phyloP scores from a whole-genome alignment of 1,140 invertebrate species.

The Steinernema feltiae region DNA sequence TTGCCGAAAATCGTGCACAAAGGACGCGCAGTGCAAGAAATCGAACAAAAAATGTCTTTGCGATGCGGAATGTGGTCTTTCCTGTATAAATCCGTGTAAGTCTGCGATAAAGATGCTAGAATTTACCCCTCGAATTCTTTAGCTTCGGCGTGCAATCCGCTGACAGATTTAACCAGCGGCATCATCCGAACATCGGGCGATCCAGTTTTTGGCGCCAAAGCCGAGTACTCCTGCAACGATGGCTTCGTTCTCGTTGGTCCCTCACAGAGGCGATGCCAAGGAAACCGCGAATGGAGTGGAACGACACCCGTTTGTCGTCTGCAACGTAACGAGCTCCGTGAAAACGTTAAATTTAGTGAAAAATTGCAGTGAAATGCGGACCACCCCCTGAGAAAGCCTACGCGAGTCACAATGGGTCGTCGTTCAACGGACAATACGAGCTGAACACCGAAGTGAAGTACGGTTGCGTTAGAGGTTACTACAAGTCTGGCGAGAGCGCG shows the following conservation, averaged over 20 bases:
- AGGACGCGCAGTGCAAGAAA: conserved; percentile 90
- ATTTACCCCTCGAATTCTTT: conserved; percentile 12
- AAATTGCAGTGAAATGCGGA: conserved; percentile 72
- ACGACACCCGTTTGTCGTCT: conserved; percentile 57
- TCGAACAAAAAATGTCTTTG: conserved; percentile 92
- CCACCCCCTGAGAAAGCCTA: conserved; percentile 78
- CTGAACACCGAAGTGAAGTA: conserved; percentile 72
- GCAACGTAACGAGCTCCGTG: conserved; percentile 43
- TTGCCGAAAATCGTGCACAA: conserved; percentile 83
- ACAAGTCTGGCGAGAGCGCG: conserved; percentile 60
- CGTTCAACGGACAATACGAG: conserved; percentile 60
- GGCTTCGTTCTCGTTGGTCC: conserved; percentile 60
- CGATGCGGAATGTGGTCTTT: conserved; percentile 89
- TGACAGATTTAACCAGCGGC: conserved; percentile 50
- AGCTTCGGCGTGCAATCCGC: conserved; percentile 48
- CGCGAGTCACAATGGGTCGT: conserved; percentile 75
- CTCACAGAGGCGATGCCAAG: conserved; percentile 59
- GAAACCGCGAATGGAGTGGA: conserved; percentile 60
- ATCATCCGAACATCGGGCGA: conserved; percentile 49
- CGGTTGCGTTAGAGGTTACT: conserved; percentile 80
- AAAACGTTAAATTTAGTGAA: conserved; percentile 8
- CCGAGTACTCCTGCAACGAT: conserved; percentile 59
- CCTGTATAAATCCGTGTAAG: conserved; percentile 82
- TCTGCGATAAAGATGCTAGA: conserved; percentile 2
- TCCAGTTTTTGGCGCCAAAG: conserved; percentile 59